Evolutionary conservation across 2,113 vertebrate genomes (phyloP), one percentile per base, ranked within the genome.

Genomic region (Prochilodus magdalenae): DNA sequence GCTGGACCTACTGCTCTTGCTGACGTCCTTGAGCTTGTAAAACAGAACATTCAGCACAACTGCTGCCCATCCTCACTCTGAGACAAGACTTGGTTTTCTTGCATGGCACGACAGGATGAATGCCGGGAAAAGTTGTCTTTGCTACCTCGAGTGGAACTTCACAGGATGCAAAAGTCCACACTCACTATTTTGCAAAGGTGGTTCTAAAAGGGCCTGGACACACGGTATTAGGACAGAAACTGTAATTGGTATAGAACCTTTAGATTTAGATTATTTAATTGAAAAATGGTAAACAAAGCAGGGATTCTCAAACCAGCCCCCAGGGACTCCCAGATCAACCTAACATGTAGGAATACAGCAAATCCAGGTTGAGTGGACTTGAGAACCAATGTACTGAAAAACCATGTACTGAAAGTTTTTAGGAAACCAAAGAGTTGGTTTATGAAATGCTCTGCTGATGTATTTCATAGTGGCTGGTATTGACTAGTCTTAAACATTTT

Each of bases 81-180:
- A 66, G 30, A 22, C 27, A 14, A 47, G 53, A 60, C 49, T 22
- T 36, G 44, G 2, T 29, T 13, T 26, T 70, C 15, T 12, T 26
- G 3, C 26, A 29, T 29, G 55, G 55, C 70, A 65, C 10, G 27
- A 24, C 59, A 15, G 78, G 57, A 51, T 27, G 40, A 51, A 30
- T 14, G 13, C 20, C 27, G 22, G 40, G 20, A 63, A 33, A 72
- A 26, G 33, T 59, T 53, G n/a, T 49, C 65, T 69, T 69, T 24
- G 4, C 16, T 24, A 79, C 66, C 40, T 59, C 66, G 5, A 57
- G 66, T 44, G 53, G 33, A 53, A 79, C 67, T 79, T 71, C 53
- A 60, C 51, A 70, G 57, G 36, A 79, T 24, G 13, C 30, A 16
- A 8, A 29, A 16, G 74, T 36, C 55, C 47, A 69, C 62, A 53